These are phyloP conservation scores for Misgurnus anguillicaudatus DNA, from an alignment of 2,113 vertebrate genomes.

Conservation along the genomic window DNA sequence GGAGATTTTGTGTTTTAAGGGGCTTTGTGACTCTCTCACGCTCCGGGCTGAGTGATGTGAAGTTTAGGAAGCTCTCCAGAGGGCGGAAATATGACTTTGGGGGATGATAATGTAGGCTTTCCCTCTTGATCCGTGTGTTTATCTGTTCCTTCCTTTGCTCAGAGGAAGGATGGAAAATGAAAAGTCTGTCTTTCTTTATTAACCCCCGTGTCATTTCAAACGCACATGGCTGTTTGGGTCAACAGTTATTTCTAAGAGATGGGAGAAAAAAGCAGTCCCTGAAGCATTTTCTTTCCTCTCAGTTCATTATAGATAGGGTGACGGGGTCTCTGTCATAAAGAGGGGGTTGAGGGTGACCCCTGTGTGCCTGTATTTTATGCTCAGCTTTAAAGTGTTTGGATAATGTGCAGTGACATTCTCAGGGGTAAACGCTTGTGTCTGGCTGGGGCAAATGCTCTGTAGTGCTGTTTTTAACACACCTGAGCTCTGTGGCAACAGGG, in stretches of 20 bases:
- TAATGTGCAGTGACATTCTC: conserved; percentile 2
- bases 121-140: conserved; percentile 6
- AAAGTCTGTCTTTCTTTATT: background rate
- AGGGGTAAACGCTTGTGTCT: background rate
- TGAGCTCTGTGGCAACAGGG: conserved; percentile 18
- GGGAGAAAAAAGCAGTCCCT: background rate
- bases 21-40: conserved; percentile 61
- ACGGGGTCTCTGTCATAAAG: background rate
- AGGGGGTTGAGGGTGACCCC: background rate
- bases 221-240: too few relatives aligned
- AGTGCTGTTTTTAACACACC: conserved; percentile 18
- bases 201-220: background rate
- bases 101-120: conserved; percentile 55
- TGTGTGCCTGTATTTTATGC: background rate
- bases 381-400: conserved; percentile 14
- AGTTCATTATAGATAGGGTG: background rate
- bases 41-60: conserved; percentile 56
- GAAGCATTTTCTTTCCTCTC: conserved; percentile 1
- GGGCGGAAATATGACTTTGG: conserved; percentile 59
- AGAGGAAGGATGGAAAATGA: background rate
- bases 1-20: conserved; percentile 52
- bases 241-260: background rate
- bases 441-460: conserved; percentile 17
- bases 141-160: background rate
- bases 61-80: conserved; percentile 63